Percentiles rank a stretch among this genome's conserved stretches.
These are phyloP conservation scores for Diadromus collaris DNA, from an alignment of 2,888 invertebrate species.

Conservation along the genomic window DNA sequence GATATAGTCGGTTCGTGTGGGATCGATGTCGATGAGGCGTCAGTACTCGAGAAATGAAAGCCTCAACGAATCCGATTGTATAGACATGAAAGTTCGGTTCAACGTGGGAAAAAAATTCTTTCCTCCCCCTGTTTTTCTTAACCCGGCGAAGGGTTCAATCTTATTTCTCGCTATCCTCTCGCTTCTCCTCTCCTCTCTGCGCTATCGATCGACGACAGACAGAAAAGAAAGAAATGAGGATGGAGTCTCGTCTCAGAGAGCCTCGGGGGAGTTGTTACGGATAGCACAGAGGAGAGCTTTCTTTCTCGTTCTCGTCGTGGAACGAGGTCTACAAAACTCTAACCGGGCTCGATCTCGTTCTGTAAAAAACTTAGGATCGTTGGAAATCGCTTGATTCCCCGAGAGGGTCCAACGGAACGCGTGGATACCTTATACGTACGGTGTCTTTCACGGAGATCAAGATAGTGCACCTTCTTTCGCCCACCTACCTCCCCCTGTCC, in stretches of 20 bases:
- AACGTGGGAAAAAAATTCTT: conserved; percentile 2
- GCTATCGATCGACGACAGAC: conserved; percentile 56
- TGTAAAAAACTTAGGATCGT: conserved; percentile 61
- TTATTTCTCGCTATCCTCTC: conserved; percentile 16
- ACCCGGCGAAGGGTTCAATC: conserved; percentile 24
- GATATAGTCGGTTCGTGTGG: neutral
- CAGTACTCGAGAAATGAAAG: neutral
- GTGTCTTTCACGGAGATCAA: conserved; percentile 24
- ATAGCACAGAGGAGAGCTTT: conserved; percentile 54
- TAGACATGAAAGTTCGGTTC: conserved; percentile 12
- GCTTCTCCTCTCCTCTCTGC: conserved; percentile 25
- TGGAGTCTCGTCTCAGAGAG: conserved; percentile 46
- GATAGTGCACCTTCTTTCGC: conserved; percentile 16
- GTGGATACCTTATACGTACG: conserved; percentile 24
- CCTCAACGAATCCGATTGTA: neutral
- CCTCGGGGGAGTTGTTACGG: conserved; percentile 59
- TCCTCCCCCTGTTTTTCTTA: conserved; percentile 37
- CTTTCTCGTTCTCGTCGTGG: conserved; percentile 49
- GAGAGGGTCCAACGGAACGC: conserved; percentile 55
- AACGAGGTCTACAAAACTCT: conserved; percentile 57
- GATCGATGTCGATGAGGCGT: neutral
- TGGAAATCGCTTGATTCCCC: conserved; percentile 66
- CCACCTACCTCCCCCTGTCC: neutral
- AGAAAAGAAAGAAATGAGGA: conserved; percentile 39
- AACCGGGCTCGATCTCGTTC: conserved; percentile 53